phyloP scores from a whole-genome alignment of 2,888 invertebrate species.

The Lapara coniferarum region DNA sequence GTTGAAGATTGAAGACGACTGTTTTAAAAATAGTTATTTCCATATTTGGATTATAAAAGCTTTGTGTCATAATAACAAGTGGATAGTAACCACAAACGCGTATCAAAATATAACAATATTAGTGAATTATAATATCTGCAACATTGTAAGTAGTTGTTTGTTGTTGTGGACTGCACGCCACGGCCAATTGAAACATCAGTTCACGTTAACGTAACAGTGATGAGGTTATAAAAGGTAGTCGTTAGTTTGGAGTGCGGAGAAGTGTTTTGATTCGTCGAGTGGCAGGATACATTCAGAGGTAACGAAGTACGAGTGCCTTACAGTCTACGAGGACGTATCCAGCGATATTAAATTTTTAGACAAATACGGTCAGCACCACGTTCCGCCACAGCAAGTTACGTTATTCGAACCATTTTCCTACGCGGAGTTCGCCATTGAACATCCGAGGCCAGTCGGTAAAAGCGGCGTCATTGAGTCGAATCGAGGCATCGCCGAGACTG shows the following conservation, averaged over 20 bases:
- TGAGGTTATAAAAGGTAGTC: slow-evolving; percentile 16
- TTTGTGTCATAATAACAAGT: slow-evolving; percentile 40
- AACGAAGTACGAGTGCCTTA: slow-evolving; percentile 22
- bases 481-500: slow-evolving; percentile 73
- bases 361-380: slow-evolving; percentile 69
- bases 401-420: slow-evolving; percentile 73
- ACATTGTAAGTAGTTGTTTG: slow-evolving; percentile 45
- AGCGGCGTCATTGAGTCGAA: slow-evolving; percentile 77
- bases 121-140: slow-evolving; percentile 48
- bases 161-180: slow-evolving; percentile 52
- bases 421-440: slow-evolving; percentile 67
- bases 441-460: slow-evolving; percentile 68
- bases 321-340: slow-evolving; percentile 12
- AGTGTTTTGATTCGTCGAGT: slow-evolving; percentile 21
- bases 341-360: slow-evolving; percentile 23
- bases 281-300: slow-evolving; percentile 3
- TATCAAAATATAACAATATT: slow-evolving; percentile 42
- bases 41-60: slow-evolving; percentile 1
- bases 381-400: slow-evolving; percentile 80
- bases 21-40: slow-evolving; percentile 31
- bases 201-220: slow-evolving; percentile 7
- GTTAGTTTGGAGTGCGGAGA: slow-evolving; percentile 24
- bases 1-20: slow-evolving; percentile 50
- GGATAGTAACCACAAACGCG: slow-evolving; percentile 46
- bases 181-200: slow-evolving; percentile 46